Percentiles rank a stretch among this genome's conserved stretches.
Evolutionary conservation across 2,113 vertebrate genomes (phyloP).

Genomic region (Rhagologus leucostigma): DNA sequence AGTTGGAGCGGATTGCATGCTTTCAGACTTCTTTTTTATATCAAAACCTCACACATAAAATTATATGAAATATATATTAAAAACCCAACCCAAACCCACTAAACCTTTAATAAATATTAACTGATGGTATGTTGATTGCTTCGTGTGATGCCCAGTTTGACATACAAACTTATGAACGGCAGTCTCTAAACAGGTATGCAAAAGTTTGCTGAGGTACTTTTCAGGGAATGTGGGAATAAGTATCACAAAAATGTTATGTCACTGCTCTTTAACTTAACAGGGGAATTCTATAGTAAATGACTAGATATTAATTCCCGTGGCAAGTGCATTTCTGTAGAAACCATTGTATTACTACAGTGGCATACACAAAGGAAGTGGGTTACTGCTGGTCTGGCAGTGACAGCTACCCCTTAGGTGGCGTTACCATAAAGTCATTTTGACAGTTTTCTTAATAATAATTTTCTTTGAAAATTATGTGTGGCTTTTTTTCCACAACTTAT

Average conservation of each 20-base stretch:
- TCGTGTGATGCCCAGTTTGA: background rate
- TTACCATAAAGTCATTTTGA: constrained; percentile 3
- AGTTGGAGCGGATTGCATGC: background rate
- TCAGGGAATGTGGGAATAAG: background rate
- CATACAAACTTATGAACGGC: background rate
- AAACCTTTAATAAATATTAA: background rate
- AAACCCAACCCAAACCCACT: background rate
- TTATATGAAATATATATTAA: background rate
- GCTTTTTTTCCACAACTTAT: background rate
- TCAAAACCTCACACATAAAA: background rate
- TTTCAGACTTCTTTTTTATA: background rate
- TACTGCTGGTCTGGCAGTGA: background rate
- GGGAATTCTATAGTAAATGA: background rate
- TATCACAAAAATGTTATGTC: background rate
- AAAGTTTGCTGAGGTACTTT: background rate
- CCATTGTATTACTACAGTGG: background rate
- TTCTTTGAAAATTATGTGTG: background rate
- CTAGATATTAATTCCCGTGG: background rate
- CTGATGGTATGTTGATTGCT: background rate
- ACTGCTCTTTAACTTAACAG: background rate
- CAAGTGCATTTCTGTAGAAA: background rate
- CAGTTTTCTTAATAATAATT: background rate
- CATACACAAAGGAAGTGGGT: background rate
- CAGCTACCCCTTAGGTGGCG: background rate
- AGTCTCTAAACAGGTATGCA: background rate